Evolutionary conservation across 2,888 invertebrate species (phyloP), one percentile per base, ranked within the genome.

Genomic region (Synergus laeviventris): DNA sequence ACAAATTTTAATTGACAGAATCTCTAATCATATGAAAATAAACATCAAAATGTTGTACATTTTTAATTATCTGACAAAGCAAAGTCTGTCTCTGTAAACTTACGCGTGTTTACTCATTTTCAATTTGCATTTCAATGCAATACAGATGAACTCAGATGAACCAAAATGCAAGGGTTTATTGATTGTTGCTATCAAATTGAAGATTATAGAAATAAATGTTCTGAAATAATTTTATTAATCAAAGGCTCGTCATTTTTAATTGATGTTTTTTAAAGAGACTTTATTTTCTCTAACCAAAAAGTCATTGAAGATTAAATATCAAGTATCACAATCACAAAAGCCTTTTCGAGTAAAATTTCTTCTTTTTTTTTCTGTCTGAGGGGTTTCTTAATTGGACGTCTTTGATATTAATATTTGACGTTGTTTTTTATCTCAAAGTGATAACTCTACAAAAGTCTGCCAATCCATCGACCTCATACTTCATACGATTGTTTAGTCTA

Each of bases 401-500:
- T 66, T 66, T 21, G 16, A 70, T 45, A 70, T 31, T 31, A 49
- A 31, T 42, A 45, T 49, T 4, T 56, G n/a, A 49, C 49, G n/a
- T 31, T 1, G n/a, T 45, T 70, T 62, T 62, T 12, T 64, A 18
- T 70, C 24, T 31, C 31, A n/a, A 70, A 70, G 49, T 45, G 31
- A 70, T 70, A 45, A 45, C 49, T 31, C 49, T 49, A 11, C 11
- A 70, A 12, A 45, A 45, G 45, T 49, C 45, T 70, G n/a, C 45
- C 49, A 70, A 70, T 66, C 24, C 24, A 42, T 70, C 36, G 70
- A 49, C 70, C 31, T 70, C 70, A 31, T 70, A 70, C 70, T 45
- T 70, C 56, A 56, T 49, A 70, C 70, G 24, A 31, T 70, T 70
- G 70, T 70, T 70, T 70, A 49, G 70, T 70, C 70, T 70, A 70